A percentile compares a stretch with the other conserved stretches of the same genome.
Evolutionary conservation across 2,797 vertebrate species (phyloP).

Genomic region (Perodicticus potto): DNA sequence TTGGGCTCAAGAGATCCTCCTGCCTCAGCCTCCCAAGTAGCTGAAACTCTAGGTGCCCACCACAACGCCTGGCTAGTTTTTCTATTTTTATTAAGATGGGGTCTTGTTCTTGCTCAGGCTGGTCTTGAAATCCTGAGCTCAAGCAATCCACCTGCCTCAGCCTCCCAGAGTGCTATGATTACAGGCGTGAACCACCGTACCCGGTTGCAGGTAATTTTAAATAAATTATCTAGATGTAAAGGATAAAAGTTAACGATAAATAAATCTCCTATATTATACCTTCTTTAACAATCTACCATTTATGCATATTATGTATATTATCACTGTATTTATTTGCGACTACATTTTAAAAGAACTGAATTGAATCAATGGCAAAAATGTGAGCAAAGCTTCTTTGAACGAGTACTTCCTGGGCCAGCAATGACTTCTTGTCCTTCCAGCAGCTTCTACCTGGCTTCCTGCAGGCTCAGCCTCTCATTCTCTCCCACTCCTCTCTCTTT

Average conservation of each 20-base stretch:
- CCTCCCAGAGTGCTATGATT: too few species aligned
- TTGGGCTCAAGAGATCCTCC: too few species aligned
- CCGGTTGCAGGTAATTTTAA: background rate
- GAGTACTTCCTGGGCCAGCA: background rate
- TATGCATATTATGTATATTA: background rate
- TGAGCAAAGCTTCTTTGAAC: background rate
- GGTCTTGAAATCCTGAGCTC: too few species aligned
- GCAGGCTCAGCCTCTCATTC: background rate
- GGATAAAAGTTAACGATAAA: conserved; percentile 1
- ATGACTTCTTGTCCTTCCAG: background rate
- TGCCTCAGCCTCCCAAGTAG: too few species aligned
- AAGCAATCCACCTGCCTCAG: too few species aligned
- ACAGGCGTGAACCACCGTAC: too few species aligned
- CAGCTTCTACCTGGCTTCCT: background rate
- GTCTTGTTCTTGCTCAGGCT: too few species aligned
- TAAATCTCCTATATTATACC: background rate
- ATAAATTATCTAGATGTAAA: conserved; percentile 24
- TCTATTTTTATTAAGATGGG: too few species aligned
- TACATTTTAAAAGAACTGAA: conserved; percentile 35
- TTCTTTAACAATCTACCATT: background rate
- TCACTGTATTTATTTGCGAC: background rate
- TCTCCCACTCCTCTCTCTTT: conserved; percentile 18
- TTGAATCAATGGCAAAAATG: background rate
- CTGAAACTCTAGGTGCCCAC: too few species aligned
- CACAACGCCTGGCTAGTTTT: too few species aligned